These are phyloP conservation scores for Harlomillsia oculata DNA, from an alignment of 1,140 invertebrate species.

Conservation along the genomic window DNA sequence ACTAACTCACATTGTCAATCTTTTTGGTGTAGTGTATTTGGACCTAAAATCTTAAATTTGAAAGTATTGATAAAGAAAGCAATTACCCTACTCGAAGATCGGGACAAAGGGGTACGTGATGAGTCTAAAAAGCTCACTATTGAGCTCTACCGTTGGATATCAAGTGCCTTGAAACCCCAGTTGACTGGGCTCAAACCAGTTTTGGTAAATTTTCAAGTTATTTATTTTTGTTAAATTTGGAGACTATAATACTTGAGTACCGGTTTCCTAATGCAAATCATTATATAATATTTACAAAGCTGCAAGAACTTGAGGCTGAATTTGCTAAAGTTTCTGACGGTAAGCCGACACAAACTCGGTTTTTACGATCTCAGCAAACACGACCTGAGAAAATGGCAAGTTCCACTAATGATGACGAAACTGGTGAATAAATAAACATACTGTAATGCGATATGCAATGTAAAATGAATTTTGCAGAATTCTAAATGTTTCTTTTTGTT, in stretches of 20 bases:
- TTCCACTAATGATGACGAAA: constrained; percentile 46
- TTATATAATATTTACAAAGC: constrained; percentile 40
- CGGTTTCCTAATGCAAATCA: too few species aligned
- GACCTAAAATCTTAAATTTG: constrained; percentile 77
- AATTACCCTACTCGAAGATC: constrained; percentile 69
- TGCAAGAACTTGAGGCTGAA: constrained; percentile 78
- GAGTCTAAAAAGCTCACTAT: constrained; percentile 79
- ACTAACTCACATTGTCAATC: neutral
- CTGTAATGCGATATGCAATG: too few species aligned
- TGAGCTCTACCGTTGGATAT: constrained; percentile 89
- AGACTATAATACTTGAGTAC: too few species aligned
- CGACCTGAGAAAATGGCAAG: constrained; percentile 55
- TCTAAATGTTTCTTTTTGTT: too few species aligned
- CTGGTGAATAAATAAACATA: too few species aligned
- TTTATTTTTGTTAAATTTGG: too few species aligned
- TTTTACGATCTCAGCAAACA: constrained; percentile 78
- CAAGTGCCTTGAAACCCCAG: constrained; percentile 74
- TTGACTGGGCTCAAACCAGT: constrained; percentile 76
- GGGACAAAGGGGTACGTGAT: constrained; percentile 84
- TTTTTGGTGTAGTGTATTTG: constrained; percentile 59
- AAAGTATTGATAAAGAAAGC: constrained; percentile 85
- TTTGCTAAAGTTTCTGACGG: constrained; percentile 66
- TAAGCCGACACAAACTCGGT: constrained; percentile 64
- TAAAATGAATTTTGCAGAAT: too few species aligned
- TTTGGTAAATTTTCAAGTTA: constrained; percentile 49